These are phyloP conservation scores for Balanococcus diminutus DNA, from an alignment of 2,888 invertebrate genomes.

Conservation along the genomic window DNA sequence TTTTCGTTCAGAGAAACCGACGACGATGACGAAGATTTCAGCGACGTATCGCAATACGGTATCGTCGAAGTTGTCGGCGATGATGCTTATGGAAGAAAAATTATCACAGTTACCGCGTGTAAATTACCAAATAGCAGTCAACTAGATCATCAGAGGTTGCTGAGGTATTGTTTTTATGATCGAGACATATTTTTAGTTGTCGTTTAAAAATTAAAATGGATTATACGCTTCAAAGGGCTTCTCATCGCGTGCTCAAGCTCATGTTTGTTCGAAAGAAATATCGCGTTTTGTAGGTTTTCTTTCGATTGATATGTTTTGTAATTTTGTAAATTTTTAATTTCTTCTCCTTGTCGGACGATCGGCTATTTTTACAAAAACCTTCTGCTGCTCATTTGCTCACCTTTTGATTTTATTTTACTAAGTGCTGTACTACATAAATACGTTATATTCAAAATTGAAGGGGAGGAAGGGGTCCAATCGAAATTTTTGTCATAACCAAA, in stretches of 20 bases:
- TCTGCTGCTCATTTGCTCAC: no score
- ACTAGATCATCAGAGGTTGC: conserved; percentile 74
- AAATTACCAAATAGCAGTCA: conserved; percentile 80
- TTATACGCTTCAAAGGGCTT: neutral
- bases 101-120: conserved; percentile 96
- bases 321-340: neutral
- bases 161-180: conserved; percentile 65
- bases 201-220: conserved; percentile 25
- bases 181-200: neutral
- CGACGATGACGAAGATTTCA: conserved; percentile 68
- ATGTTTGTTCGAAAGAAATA: neutral
- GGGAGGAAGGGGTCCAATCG: no score
- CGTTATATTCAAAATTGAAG: no score
- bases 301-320: neutral
- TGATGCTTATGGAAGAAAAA: conserved; percentile 85
- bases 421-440: no score
- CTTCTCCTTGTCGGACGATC: neutral
- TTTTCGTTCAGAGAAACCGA: conserved; percentile 5
- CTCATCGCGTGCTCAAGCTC: neutral
- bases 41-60: conserved; percentile 75
- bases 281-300: neutral
- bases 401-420: no score
- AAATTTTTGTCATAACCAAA: no score
- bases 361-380: no score
- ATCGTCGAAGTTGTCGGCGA: conserved; percentile 86